A percentile compares a stretch with the other conserved stretches of the same genome.
Conservation (phyloP, 1,140 invertebrate genomes). For the Marisa cornuarietis region DNA sequence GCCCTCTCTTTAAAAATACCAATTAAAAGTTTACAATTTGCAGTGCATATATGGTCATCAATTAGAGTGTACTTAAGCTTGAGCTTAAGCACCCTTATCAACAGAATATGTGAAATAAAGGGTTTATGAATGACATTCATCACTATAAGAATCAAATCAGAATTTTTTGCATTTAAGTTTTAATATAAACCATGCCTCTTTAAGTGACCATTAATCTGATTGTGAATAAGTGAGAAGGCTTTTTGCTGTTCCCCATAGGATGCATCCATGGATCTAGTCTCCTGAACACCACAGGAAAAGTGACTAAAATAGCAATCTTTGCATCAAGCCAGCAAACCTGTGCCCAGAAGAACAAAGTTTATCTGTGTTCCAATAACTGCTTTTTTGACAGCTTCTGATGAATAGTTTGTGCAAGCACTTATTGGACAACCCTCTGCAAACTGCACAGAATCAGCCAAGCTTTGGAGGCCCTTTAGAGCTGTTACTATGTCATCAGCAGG, state of each 20-base stretch:
- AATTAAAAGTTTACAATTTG: background rate
- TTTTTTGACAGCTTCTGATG: conserved; percentile 33
- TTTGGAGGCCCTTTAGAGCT: conserved; percentile 48
- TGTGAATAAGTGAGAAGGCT: background rate
- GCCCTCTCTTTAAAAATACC: background rate
- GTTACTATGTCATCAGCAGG: conserved; percentile 51
- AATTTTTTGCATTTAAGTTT: background rate
- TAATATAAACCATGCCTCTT: background rate
- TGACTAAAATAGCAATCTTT: background rate
- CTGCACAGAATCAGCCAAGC: conserved; percentile 34
- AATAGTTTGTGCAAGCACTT: conserved; percentile 38
- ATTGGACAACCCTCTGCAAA: conserved; percentile 52
- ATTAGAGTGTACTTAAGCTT: too few relatives aligned
- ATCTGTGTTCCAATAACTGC: conserved; percentile 51
- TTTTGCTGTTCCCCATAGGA: too few relatives aligned
- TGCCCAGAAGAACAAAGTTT: conserved; percentile 61
- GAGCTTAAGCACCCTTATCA: too few relatives aligned
- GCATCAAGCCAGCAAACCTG: conserved; percentile 46
- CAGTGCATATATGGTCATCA: background rate
- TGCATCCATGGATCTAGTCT: background rate
- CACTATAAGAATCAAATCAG: background rate
- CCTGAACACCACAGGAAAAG: background rate
- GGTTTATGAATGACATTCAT: too few relatives aligned
- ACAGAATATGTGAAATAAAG: too few relatives aligned
- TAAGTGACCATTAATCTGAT: background rate